Evolutionary conservation across 2,888 invertebrate genomes (phyloP).

Genomic region (Lampropteryx suffumata): DNA sequence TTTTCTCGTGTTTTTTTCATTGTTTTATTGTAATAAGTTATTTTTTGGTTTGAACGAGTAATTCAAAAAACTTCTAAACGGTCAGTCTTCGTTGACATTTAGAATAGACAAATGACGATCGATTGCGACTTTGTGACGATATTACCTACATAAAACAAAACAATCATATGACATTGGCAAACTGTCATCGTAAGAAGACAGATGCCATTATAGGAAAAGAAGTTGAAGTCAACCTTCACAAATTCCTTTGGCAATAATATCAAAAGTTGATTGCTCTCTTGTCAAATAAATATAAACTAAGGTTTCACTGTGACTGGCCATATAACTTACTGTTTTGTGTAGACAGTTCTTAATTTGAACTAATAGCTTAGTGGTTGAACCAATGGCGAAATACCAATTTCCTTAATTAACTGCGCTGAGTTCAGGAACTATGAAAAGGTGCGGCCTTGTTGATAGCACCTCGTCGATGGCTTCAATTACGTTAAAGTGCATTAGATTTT

Average conservation of each 20-base stretch:
- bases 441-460: conserved; percentile 68
- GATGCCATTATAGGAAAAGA: too few species aligned
- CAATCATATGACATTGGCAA: too few species aligned
- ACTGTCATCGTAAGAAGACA: too few species aligned
- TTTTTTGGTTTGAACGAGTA: too few species aligned
- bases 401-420: conserved; percentile 76
- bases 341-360: conserved; percentile 79
- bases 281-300: conserved; percentile 31
- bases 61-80: too few species aligned
- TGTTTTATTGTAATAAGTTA: too few species aligned
- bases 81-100: too few species aligned
- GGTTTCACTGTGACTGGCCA: conserved; percentile 49
- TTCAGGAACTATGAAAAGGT: conserved; percentile 72
- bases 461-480: conserved; percentile 67
- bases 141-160: too few species aligned
- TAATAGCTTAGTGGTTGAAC: conserved; percentile 78
- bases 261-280: conserved; percentile 8
- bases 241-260: background rate
- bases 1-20: too few species aligned
- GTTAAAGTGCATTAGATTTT: conserved; percentile 51
- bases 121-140: too few species aligned
- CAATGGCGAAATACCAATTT: conserved; percentile 80
- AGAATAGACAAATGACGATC: too few species aligned
- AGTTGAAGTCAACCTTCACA: too few species aligned
- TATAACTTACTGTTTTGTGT: conserved; percentile 48